Conservation (phyloP, 2,113 vertebrate genomes). For the Centrocercus urophasianus region DNA sequence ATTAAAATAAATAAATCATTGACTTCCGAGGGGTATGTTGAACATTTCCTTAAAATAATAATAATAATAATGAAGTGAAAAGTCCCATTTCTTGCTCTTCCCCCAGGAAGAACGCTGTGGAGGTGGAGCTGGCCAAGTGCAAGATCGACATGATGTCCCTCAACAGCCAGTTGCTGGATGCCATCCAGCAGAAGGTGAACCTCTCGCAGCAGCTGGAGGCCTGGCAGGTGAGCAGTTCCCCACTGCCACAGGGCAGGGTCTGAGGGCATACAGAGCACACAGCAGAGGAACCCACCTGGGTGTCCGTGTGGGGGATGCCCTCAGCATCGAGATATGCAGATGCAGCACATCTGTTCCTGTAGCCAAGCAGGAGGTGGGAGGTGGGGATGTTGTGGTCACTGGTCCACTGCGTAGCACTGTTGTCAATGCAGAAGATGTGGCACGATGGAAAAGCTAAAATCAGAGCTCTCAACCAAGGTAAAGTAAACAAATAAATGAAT, state of each 20-base stretch:
- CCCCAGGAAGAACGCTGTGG: constrained; percentile 93
- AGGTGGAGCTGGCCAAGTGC: constrained; percentile 95
- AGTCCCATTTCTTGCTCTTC: neutral
- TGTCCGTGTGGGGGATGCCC: neutral
- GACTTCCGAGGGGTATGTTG: neutral
- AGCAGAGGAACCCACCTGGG: neutral
- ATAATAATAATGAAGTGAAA: neutral
- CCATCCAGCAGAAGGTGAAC: constrained; percentile 98
- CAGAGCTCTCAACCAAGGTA: neutral
- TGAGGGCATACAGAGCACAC: neutral
- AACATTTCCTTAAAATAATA: neutral
- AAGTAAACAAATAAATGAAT: neutral
- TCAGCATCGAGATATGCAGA: accelerated
- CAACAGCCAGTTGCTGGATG: constrained; percentile 95
- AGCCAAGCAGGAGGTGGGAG: neutral
- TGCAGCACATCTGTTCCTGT: neutral
- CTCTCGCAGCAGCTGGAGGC: constrained; percentile 99
- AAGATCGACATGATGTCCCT: constrained; percentile 98
- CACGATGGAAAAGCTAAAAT: neutral
- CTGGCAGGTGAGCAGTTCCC: constrained; percentile 90
- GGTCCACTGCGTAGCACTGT: neutral
- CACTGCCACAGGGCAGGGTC: accelerated
- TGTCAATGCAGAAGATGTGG: neutral
- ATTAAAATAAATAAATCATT: neutral
- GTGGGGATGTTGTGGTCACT: neutral